Percentiles rank a stretch among this genome's conserved stretches.
Evolutionary conservation across 1,140 invertebrate species (phyloP).

Genomic region (Pinna nobilis): DNA sequence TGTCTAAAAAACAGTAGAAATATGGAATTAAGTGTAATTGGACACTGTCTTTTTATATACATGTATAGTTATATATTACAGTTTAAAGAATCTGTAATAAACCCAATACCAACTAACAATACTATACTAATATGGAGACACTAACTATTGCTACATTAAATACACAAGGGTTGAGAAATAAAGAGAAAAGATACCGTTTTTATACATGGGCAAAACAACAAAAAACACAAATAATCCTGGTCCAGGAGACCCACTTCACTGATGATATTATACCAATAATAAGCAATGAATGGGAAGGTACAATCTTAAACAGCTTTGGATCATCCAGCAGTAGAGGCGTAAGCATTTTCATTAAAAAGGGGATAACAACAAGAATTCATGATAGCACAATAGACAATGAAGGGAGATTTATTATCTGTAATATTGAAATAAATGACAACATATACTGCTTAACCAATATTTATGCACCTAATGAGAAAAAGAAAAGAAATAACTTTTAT

Average conservation of each 20-base stretch:
- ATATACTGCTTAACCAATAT: no score
- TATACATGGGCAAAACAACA: conserved; percentile 6
- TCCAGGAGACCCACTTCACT: conserved; percentile 7
- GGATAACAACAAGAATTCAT: neutral
- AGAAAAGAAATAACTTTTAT: conserved; percentile 1
- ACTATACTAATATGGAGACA: neutral
- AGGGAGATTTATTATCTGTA: conserved; percentile 6
- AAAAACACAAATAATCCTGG: neutral
- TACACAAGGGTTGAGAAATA: neutral
- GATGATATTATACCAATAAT: neutral
- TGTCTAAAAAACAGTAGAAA: neutral
- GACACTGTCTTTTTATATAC: neutral
- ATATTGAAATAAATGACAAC: conserved; percentile 17
- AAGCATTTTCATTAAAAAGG: neutral
- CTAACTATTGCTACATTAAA: neutral
- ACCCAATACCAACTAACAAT: neutral
- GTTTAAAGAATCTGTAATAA: neutral
- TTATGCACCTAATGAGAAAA: conserved; percentile 14
- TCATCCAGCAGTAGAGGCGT: neutral
- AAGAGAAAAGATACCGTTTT: conserved; percentile 5
- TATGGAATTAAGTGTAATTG: no score
- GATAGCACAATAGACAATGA: conserved; percentile 6
- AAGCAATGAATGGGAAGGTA: neutral
- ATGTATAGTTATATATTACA: neutral
- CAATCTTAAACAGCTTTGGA: neutral